phyloP scores from a whole-genome alignment of 2,113 vertebrate genomes.

The Myrmophylax atrothorax region DNA sequence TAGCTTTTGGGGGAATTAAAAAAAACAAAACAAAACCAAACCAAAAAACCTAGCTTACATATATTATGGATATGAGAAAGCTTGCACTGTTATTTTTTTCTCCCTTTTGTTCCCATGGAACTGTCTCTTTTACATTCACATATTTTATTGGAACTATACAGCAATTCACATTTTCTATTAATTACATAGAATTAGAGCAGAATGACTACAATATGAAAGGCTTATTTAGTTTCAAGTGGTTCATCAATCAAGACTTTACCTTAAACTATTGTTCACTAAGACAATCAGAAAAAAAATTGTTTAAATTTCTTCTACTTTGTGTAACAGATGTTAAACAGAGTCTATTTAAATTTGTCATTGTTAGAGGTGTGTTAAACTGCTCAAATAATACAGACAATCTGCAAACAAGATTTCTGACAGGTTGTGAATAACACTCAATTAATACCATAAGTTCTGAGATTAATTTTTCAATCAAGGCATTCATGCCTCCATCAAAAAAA shows the following conservation, averaged over 20 bases:
- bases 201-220: background rate
- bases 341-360: conserved; percentile 53
- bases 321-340: conserved; percentile 53
- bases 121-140: background rate
- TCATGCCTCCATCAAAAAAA: background rate
- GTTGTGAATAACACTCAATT: conserved; percentile 62
- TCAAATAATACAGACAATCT: conserved; percentile 67
- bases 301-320: background rate
- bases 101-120: background rate
- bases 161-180: background rate
- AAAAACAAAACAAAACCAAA: background rate
- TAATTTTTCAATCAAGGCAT: conserved; percentile 31
- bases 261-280: background rate
- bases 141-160: background rate
- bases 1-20: background rate
- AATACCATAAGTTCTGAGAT: conserved; percentile 42
- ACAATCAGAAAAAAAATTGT: conserved; percentile 7
- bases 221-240: background rate
- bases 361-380: conserved; percentile 57
- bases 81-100: background rate
- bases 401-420: conserved; percentile 65
- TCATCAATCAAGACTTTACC: conserved; percentile 17
- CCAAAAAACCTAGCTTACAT: background rate
- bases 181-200: background rate
- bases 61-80: background rate